phyloP scores from a whole-genome alignment of 1,140 invertebrate species.

The Eufriesea mexicana region DNA sequence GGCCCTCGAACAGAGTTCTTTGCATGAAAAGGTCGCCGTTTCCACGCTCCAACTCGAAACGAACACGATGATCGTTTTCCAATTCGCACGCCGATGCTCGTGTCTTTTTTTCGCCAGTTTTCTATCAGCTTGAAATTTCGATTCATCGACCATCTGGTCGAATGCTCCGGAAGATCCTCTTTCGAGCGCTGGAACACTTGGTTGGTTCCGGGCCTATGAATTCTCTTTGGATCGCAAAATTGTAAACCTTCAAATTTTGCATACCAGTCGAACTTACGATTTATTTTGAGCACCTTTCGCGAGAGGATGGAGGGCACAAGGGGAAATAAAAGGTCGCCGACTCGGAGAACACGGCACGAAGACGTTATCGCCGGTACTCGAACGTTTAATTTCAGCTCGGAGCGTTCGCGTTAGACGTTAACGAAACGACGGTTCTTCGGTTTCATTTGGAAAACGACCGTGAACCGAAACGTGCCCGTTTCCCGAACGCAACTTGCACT shows the following conservation, averaged over 20 bases:
- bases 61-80: slow-evolving; percentile 42
- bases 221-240: too few species aligned
- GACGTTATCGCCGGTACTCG: neutral
- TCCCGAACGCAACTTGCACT: neutral
- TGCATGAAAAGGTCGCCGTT: neutral
- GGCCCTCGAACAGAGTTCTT: neutral
- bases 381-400: neutral
- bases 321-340: neutral
- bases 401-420: slow-evolving; percentile 15
- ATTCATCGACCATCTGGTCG: neutral
- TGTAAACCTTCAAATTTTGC: too few species aligned
- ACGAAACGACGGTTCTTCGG: slow-evolving; percentile 7
- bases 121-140: neutral
- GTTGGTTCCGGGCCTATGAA: too few species aligned
- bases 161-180: neutral
- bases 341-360: too few species aligned
- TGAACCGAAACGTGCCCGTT: slow-evolving; percentile 1
- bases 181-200: too few species aligned
- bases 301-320: too few species aligned
- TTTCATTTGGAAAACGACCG: slow-evolving; percentile 37
- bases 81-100: slow-evolving; percentile 21
- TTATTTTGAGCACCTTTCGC: neutral
- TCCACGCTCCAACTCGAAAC: neutral
- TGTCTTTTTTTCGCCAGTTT: neutral
- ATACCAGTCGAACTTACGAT: neutral